Evolutionary conservation across 2,797 vertebrate species (phyloP).

Genomic region (Sebastes oblongus): DNA sequence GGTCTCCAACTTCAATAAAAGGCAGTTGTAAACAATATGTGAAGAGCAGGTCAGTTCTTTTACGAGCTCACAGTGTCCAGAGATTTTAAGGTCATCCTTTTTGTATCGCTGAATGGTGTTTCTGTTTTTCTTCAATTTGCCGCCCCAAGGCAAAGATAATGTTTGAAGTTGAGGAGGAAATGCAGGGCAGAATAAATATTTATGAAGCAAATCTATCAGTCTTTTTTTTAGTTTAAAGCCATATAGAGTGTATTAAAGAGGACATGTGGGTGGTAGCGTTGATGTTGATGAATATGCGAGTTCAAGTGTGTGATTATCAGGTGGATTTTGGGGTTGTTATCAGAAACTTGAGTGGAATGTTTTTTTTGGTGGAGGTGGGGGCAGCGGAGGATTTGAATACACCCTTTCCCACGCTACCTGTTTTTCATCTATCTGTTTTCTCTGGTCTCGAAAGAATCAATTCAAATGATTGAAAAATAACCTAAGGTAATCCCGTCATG

Average conservation of each 20-base stretch:
- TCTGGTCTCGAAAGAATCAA: constrained; percentile 20
- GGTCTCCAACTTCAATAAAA: constrained; percentile 40
- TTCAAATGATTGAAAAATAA: constrained; percentile 33
- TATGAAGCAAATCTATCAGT: constrained; percentile 13
- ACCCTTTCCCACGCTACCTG: constrained; percentile 35
- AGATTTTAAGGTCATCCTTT: constrained; percentile 23
- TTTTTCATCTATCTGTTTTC: constrained; percentile 31
- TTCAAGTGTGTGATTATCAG: constrained; percentile 2
- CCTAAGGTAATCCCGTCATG: not conserved
- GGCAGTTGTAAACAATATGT: constrained; percentile 27
- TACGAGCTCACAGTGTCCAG: constrained; percentile 3
- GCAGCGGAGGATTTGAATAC: not conserved
- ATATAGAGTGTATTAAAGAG: not conserved
- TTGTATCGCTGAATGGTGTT: not conserved
- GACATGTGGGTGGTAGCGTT: not conserved
- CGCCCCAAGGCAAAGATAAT: not conserved
- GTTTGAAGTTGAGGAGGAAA: constrained; percentile 36
- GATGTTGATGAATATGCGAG: not conserved
- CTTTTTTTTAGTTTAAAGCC: not conserved
- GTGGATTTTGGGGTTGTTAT: constrained; percentile 26
- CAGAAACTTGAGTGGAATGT: constrained; percentile 32
- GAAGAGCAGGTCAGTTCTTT: constrained; percentile 26
- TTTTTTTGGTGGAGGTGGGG: not conserved
- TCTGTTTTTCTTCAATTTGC: constrained; percentile 24
- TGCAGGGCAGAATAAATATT: constrained; percentile 35